phyloP scores from a whole-genome alignment of 2,888 invertebrate genomes.

The Eristalinus sepulchralis region DNA sequence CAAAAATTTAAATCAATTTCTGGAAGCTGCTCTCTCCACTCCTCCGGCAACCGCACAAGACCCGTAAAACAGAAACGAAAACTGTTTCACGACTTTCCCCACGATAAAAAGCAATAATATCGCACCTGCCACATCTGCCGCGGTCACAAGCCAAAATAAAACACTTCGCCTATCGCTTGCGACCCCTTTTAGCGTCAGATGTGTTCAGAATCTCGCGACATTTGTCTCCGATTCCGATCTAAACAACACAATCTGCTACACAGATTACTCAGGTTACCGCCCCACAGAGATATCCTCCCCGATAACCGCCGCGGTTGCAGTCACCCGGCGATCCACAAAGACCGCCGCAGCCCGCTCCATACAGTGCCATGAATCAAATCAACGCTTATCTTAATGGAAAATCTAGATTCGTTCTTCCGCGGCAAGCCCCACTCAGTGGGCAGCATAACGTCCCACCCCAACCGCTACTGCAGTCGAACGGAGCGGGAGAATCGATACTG shows the following conservation, averaged over 20 bases:
- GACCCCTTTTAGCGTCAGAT: not conserved
- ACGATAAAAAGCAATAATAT: not conserved
- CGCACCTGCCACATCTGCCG: not conserved
- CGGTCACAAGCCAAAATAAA: not conserved
- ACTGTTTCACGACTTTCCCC: not conserved
- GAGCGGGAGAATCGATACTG: not conserved
- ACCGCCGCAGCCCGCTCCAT: not conserved
- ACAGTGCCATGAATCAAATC: not conserved
- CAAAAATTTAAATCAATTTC: no score
- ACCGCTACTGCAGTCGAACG: not conserved
- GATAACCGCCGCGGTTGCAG: not conserved
- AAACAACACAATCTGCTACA: not conserved
- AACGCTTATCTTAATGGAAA: not conserved
- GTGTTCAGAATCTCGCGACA: not conserved
- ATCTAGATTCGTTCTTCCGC: not conserved
- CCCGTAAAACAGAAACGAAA: not conserved
- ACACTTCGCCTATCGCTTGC: not conserved
- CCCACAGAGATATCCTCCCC: not conserved
- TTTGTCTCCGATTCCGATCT: not conserved
- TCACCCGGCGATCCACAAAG: not conserved
- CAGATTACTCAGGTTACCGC: not conserved
- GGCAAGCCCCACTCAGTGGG: not conserved
- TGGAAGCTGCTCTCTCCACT: not conserved
- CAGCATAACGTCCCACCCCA: not conserved
- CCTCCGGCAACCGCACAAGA: not conserved